Conservation (phyloP, 2,113 vertebrate species). For the Ciconia boyciana region DNA sequence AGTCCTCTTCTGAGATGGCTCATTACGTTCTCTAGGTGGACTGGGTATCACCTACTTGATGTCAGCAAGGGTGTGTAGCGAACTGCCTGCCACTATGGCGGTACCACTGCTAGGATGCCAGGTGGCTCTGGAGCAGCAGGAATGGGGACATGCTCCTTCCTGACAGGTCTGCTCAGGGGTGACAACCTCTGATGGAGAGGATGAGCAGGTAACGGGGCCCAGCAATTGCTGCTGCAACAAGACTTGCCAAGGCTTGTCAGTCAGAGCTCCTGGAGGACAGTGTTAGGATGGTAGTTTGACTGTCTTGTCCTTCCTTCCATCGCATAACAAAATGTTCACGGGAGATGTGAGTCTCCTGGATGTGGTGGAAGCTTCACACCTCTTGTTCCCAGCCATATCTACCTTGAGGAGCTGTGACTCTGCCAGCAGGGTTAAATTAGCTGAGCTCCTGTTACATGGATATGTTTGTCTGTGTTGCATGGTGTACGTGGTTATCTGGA, state of each 20-base stretch:
- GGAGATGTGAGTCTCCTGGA: neutral
- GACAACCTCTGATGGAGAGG: neutral
- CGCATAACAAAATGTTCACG: fast-evolving
- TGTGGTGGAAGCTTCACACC: neutral
- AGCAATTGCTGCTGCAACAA: neutral
- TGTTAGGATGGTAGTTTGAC: neutral
- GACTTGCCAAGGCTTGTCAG: neutral
- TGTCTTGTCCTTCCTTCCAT: neutral
- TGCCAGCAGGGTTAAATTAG: neutral
- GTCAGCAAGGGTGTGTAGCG: neutral
- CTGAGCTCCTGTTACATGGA: neutral
- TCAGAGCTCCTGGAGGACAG: neutral
- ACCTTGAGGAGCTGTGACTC: neutral
- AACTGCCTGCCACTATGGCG: neutral
- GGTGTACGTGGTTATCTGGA: neutral
- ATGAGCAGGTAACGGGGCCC: fast-evolving
- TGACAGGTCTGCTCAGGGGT: neutral
- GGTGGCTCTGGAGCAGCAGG: neutral
- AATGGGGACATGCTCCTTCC: neutral
- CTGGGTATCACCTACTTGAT: neutral
- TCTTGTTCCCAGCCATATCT: neutral
- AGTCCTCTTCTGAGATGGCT: neutral
- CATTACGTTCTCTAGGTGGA: neutral
- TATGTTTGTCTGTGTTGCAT: fast-evolving
- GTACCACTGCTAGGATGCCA: neutral